These are phyloP conservation scores for Adelges cooleyi DNA, from an alignment of 1,140 invertebrate species.

Conservation along the genomic window DNA sequence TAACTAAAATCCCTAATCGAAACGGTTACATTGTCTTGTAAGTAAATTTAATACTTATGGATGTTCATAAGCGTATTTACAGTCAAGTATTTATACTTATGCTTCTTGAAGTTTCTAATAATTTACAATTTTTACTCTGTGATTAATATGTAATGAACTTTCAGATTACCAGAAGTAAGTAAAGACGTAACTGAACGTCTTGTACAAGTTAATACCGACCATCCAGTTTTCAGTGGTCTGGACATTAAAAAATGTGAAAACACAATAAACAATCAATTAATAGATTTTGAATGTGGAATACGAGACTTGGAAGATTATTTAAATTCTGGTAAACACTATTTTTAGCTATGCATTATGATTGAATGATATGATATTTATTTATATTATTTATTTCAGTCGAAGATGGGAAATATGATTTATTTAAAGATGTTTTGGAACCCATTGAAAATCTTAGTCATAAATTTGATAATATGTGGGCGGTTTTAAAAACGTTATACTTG, in stretches of 20 bases:
- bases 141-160: too few species aligned
- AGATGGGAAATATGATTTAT: slow-evolving; percentile 46
- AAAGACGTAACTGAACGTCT: slow-evolving; percentile 63
- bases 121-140: slow-evolving; percentile 10
- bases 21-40: slow-evolving; percentile 44
- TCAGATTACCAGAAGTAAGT: slow-evolving; percentile 80
- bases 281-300: slow-evolving; percentile 57
- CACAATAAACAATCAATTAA: slow-evolving; percentile 64
- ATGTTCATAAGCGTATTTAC: not conserved
- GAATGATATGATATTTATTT: slow-evolving; percentile 26
- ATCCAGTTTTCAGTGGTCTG: slow-evolving; percentile 67
- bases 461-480: slow-evolving; percentile 72
- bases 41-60: slow-evolving; percentile 33
- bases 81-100: too few species aligned
- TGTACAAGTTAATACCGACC: slow-evolving; percentile 55
- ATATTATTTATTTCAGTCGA: too few species aligned
- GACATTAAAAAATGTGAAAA: slow-evolving; percentile 71
- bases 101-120: not conserved
- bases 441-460: slow-evolving; percentile 59
- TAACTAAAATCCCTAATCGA: slow-evolving; percentile 29
- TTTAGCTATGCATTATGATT: not conserved
- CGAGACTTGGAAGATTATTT: slow-evolving; percentile 29
- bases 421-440: slow-evolving; percentile 61
- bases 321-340: slow-evolving; percentile 1
- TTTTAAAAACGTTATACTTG: slow-evolving; percentile 68